phyloP scores from a whole-genome alignment of 2,888 invertebrate genomes.

The Macrophya alboannulata region DNA sequence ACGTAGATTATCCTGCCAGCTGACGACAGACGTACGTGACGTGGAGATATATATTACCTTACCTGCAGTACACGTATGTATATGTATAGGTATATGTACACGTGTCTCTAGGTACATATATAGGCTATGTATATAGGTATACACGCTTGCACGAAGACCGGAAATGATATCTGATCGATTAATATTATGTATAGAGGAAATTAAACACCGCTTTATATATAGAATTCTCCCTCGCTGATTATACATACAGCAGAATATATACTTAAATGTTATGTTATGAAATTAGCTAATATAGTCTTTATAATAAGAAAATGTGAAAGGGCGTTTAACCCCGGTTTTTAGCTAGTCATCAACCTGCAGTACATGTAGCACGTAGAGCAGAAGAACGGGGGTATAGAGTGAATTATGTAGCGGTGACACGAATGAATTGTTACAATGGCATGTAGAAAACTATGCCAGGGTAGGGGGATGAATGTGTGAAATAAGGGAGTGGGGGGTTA shows the following conservation, averaged over 20 bases:
- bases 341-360: background rate
- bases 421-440: slow-evolving; percentile 46
- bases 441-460: background rate
- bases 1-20: slow-evolving; percentile 33
- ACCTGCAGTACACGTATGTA: background rate
- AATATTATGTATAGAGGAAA: background rate
- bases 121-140: background rate
- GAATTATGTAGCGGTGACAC: slow-evolving; percentile 48
- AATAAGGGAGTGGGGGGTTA: background rate
- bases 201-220: background rate
- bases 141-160: background rate
- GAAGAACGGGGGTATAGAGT: background rate
- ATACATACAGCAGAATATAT: no score
- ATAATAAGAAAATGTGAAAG: background rate
- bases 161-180: slow-evolving; percentile 11
- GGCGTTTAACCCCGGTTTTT: background rate
- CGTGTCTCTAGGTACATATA: background rate
- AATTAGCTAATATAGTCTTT: background rate
- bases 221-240: background rate
- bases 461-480: background rate
- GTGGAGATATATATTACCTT: background rate
- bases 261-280: background rate
- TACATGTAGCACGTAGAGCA: background rate
- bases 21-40: background rate
- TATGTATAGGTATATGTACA: background rate